These are phyloP conservation scores for Incurvaria masculella DNA, from an alignment of 2,888 invertebrate genomes.

Conservation along the genomic window DNA sequence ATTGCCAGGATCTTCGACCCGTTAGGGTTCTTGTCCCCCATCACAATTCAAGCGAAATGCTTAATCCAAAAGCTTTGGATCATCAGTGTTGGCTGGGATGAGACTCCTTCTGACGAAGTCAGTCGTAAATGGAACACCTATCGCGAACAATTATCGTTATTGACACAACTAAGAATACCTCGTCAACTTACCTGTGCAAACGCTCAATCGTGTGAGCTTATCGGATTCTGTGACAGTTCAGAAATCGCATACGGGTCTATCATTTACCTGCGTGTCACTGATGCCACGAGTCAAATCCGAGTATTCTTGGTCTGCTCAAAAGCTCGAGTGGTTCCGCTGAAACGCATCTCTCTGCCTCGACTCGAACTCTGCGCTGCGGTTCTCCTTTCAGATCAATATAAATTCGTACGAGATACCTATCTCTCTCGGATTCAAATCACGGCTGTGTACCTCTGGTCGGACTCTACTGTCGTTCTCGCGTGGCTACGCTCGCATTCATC, in stretches of 20 bases:
- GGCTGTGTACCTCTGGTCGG: not conserved
- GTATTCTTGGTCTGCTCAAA: constrained; percentile 7
- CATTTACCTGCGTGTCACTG: constrained; percentile 7
- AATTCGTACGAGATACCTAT: not conserved
- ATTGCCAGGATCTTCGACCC: constrained; percentile 11
- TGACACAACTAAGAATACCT: not conserved
- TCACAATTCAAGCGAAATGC: constrained; percentile 8
- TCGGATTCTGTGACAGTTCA: constrained; percentile 1
- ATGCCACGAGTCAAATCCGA: not conserved
- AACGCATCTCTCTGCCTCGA: constrained; percentile 9
- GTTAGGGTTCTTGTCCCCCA: constrained; percentile 9
- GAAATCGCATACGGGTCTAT: constrained; percentile 5
- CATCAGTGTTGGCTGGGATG: constrained; percentile 1
- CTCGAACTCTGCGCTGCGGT: constrained; percentile 11
- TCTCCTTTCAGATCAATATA: constrained; percentile 6
- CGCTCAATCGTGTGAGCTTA: not conserved
- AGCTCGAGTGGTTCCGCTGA: constrained; percentile 8
- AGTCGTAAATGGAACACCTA: constrained; percentile 1
- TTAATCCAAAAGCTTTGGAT: constrained; percentile 11
- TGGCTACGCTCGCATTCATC: constrained; percentile 10
- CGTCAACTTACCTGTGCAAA: not conserved
- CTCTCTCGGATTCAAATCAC: not conserved
- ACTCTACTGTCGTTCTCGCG: constrained; percentile 8
- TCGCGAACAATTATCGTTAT: not conserved
- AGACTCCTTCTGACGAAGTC: constrained; percentile 5